Percentiles rank a stretch among this genome's conserved stretches.
These are phyloP conservation scores for Ceraclea dissimilis DNA, from an alignment of 2,888 invertebrate species.

Conservation along the genomic window DNA sequence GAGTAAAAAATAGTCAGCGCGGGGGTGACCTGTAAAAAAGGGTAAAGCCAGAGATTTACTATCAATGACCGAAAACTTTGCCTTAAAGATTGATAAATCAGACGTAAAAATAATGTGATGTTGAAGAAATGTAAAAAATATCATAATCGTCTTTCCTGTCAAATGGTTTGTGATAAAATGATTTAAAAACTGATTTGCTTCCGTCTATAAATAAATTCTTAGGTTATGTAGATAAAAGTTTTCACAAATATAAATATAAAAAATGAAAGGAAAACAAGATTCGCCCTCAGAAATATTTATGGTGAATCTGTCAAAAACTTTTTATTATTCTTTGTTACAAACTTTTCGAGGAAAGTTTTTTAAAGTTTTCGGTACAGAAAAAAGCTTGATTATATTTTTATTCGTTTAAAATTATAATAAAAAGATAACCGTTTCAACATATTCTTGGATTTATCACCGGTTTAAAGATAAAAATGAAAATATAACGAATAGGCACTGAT, in stretches of 20 bases:
- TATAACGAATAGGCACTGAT: no score
- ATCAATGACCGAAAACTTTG: no score
- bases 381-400: not conserved
- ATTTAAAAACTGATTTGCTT: not conserved
- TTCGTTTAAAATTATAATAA: not conserved
- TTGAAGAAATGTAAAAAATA: not conserved
- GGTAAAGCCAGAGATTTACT: no score
- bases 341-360: constrained; percentile 1
- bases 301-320: constrained; percentile 13
- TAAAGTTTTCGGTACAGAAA: not conserved
- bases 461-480: no score
- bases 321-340: constrained; percentile 10
- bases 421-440: no score
- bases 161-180: not conserved
- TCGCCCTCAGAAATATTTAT: constrained; percentile 10
- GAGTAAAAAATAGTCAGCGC: no score
- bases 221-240: not conserved
- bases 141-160: not conserved
- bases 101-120: no score
- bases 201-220: no score
- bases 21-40: no score
- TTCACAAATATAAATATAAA: not conserved
- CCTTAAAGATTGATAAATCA: no score
- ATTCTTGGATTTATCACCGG: no score
- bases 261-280: constrained; percentile 8